Conservation (phyloP, 2,888 invertebrate species). For the Drosophila borealis region DNA sequence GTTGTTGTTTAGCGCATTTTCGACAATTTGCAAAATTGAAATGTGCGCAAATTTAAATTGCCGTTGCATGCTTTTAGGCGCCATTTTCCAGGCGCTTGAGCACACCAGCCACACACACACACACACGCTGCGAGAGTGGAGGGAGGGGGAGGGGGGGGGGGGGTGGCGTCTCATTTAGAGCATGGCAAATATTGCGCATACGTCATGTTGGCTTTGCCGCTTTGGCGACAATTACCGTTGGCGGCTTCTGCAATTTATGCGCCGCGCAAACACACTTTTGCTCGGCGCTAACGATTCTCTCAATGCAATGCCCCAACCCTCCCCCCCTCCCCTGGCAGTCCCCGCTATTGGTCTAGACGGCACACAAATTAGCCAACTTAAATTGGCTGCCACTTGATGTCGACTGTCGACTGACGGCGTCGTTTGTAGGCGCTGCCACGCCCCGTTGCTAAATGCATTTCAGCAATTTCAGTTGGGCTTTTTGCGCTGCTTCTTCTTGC, state of each 20-base stretch:
- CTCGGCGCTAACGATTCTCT: constrained; percentile 54
- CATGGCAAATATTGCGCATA: constrained; percentile 75
- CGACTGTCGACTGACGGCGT: not conserved
- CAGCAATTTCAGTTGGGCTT: constrained; percentile 59
- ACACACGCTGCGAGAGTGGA: not conserved
- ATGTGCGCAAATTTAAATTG: constrained; percentile 74
- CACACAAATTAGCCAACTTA: constrained; percentile 73
- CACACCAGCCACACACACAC: constrained; percentile 49
- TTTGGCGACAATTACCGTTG: constrained; percentile 75
- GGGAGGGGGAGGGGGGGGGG: not conserved
- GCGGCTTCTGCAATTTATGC: constrained; percentile 72
- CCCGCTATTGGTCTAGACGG: constrained; percentile 48
- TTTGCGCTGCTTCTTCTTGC: constrained; percentile 20
- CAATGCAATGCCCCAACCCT: constrained; percentile 49
- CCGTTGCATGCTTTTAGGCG: constrained; percentile 71
- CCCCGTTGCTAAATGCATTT: constrained; percentile 65
- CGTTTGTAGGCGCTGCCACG: constrained; percentile 19
- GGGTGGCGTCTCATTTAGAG: constrained; percentile 61
- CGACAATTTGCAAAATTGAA: constrained; percentile 70
- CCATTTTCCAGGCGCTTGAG: constrained; percentile 76
- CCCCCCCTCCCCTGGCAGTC: not conserved
- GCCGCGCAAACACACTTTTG: constrained; percentile 51
- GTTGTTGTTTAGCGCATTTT: constrained; percentile 59
- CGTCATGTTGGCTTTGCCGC: constrained; percentile 70
- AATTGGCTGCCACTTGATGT: constrained; percentile 71